Evolutionary conservation across 2,888 invertebrate species (phyloP).

Genomic region (Hanleya hanleyi): DNA sequence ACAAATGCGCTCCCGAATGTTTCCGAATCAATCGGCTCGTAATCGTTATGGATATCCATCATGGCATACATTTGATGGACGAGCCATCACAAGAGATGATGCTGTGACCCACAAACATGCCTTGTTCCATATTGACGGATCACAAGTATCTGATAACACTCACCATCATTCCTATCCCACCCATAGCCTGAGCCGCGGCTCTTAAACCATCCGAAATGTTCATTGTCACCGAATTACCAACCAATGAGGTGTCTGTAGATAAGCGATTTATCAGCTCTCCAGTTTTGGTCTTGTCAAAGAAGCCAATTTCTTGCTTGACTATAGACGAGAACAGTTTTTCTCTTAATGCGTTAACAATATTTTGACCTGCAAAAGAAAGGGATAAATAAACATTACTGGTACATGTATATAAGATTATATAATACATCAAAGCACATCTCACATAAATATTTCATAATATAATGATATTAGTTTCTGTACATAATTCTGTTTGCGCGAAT

Average conservation of each 20-base stretch:
- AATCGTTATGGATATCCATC: background rate
- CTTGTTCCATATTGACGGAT: no score
- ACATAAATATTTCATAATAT: no score
- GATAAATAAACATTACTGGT: no score
- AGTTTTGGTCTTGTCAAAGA: conserved; percentile 92
- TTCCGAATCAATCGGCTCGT: no score
- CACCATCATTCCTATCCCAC: conserved; percentile 97
- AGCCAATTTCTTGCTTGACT: conserved; percentile 89
- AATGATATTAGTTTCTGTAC: no score
- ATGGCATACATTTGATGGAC: no score
- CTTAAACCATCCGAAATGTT: conserved; percentile 96
- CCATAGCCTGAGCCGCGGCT: conserved; percentile 87
- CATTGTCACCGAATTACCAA: conserved; percentile 92
- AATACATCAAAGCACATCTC: background rate
- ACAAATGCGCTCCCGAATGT: no score
- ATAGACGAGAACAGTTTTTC: conserved; percentile 86
- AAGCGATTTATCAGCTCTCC: conserved; percentile 94
- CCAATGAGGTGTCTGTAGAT: conserved; percentile 91
- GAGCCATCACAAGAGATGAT: no score
- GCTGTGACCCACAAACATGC: background rate
- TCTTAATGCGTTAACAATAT: conserved; percentile 88
- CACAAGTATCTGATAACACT: conserved; percentile 41
- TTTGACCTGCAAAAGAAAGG: conserved; percentile 81
- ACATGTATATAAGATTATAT: no score
- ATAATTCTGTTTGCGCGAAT: no score